Evolutionary conservation across 2,888 invertebrate genomes (phyloP).

Genomic region (Ypsolopha sequella): DNA sequence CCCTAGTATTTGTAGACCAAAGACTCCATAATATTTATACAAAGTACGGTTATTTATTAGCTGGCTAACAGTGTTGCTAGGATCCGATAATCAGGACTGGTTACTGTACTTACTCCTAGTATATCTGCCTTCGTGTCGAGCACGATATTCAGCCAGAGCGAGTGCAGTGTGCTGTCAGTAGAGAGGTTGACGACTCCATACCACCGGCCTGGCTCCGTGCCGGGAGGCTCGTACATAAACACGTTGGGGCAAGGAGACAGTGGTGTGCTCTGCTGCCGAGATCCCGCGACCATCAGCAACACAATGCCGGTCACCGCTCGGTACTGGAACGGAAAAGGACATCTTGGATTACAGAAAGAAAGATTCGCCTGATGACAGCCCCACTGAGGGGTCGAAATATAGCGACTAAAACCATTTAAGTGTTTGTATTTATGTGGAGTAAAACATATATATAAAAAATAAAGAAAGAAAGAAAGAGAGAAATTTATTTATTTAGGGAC

Average conservation of each 20-base stretch:
- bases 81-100: background rate
- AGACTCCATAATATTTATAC: too few relatives aligned
- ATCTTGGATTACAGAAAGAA: too few relatives aligned
- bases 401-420: too few relatives aligned
- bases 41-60: too few relatives aligned
- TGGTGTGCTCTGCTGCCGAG: constrained; percentile 38
- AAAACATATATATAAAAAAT: too few relatives aligned
- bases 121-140: constrained; percentile 72
- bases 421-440: too few relatives aligned
- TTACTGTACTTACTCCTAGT: constrained; percentile 61
- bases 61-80: too few relatives aligned
- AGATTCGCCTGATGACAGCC: too few relatives aligned
- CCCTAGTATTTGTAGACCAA: too few relatives aligned
- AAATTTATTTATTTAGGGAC: too few relatives aligned
- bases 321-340: constrained; percentile 21
- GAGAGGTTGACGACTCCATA: constrained; percentile 71
- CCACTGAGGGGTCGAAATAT: too few relatives aligned
- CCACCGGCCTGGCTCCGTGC: constrained; percentile 70
- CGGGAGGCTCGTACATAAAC: constrained; percentile 68
- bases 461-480: too few relatives aligned
- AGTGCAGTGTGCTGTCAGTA: constrained; percentile 68
- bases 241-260: constrained; percentile 71
- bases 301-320: constrained; percentile 15
- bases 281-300: constrained; percentile 30
- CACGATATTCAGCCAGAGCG: constrained; percentile 70